Percentiles rank a stretch among this genome's conserved stretches.
These are phyloP conservation scores for Schizopygopsis pylzovi DNA, from an alignment of 2,797 vertebrate species.

Conservation along the genomic window DNA sequence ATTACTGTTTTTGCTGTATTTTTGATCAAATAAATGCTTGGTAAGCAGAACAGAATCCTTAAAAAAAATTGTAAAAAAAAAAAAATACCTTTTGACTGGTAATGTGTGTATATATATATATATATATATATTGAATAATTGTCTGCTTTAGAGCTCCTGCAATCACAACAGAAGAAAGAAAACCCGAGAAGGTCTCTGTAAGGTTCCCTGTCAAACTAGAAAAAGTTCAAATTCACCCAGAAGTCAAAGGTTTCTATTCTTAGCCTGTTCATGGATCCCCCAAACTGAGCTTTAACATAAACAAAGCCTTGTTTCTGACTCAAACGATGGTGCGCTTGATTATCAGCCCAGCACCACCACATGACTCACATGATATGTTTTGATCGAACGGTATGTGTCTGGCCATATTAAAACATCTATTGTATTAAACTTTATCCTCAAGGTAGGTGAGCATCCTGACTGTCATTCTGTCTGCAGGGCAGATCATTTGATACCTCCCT, in stretches of 20 bases:
- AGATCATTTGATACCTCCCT: conserved; percentile 48
- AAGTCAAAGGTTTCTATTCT: conserved; percentile 3
- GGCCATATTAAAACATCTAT: conserved; percentile 52
- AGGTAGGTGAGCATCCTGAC: conserved; percentile 29
- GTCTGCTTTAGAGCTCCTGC: not conserved
- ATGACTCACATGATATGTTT: conserved; percentile 31
- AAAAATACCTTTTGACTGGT: no score
- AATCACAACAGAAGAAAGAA: not conserved
- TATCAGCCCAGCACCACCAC: conserved; percentile 21
- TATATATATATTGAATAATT: not conserved
- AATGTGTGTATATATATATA: no score
- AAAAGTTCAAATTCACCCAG: not conserved
- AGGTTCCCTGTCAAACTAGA: not conserved
- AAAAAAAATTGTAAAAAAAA: no score
- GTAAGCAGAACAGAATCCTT: not conserved
- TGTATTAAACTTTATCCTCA: conserved; percentile 39
- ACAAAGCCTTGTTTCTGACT: conserved; percentile 3
- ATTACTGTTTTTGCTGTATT: not conserved
- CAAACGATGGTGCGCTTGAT: not conserved
- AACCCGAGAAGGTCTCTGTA: not conserved
- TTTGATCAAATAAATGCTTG: not conserved
- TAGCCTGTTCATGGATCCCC: not conserved
- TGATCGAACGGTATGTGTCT: conserved; percentile 37
- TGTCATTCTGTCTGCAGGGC: conserved; percentile 8
- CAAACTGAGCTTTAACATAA: not conserved